A percentile compares a stretch with the other conserved stretches of the same genome.
Evolutionary conservation across 2,113 vertebrate species (phyloP).

Genomic region (Trichechus manatus): DNA sequence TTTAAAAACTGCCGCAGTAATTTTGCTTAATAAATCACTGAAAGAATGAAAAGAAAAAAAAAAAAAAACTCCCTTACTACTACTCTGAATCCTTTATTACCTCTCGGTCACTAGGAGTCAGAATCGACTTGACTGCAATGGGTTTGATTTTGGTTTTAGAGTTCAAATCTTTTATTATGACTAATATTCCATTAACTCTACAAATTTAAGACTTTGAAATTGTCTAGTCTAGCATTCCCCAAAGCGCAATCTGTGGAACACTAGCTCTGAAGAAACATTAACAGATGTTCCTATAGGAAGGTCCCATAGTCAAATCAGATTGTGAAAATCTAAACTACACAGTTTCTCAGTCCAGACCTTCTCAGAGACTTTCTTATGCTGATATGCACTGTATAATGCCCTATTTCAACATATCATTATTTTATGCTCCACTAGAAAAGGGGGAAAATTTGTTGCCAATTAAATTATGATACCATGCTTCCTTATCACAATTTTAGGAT

Average conservation of each 20-base stretch:
- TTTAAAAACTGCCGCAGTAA: conserved; percentile 35
- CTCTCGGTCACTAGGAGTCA: background rate
- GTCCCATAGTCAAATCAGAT: background rate
- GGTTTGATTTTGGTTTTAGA: background rate
- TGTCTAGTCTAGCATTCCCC: background rate
- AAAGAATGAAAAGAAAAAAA: background rate
- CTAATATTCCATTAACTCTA: conserved; percentile 54
- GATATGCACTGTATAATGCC: background rate
- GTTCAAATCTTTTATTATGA: conserved; percentile 18
- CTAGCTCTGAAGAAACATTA: background rate
- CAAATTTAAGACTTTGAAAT: conserved; percentile 10
- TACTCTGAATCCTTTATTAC: conserved; percentile 28
- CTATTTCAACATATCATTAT: conserved; percentile 10
- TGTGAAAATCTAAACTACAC: background rate
- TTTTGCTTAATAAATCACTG: conserved; percentile 38
- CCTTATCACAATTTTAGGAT: conserved; percentile 5
- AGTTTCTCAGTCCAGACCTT: background rate
- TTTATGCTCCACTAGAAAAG: background rate
- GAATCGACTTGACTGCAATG: no score
- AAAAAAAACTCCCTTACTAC: background rate
- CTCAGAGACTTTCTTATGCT: background rate
- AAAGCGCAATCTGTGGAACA: conserved; percentile 5
- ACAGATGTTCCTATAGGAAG: background rate
- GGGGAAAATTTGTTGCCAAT: background rate
- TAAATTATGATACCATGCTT: background rate